Evolutionary conservation across 2,113 vertebrate genomes (phyloP).

Genomic region (Neogobius melanostomus): DNA sequence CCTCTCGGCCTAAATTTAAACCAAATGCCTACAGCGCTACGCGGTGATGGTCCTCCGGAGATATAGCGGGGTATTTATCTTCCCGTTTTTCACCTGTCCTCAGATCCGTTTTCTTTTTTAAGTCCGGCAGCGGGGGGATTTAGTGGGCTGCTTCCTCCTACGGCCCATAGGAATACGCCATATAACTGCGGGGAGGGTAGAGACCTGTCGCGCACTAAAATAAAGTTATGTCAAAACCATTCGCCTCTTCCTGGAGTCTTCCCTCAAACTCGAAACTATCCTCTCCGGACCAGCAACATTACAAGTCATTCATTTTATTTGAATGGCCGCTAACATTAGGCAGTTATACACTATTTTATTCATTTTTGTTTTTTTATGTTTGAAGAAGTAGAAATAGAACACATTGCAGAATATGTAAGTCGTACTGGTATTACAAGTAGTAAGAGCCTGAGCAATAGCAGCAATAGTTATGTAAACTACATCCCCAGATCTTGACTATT

Average conservation of each 20-base stretch:
- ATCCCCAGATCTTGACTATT: no score
- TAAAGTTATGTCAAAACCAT: slow-evolving; percentile 99
- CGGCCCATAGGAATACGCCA: slow-evolving; percentile 85
- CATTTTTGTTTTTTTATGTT: not conserved
- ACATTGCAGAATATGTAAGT: not conserved
- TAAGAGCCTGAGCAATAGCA: no score
- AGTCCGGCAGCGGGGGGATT: slow-evolving; percentile 86
- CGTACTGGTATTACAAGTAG: no score
- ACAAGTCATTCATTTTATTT: slow-evolving; percentile 92
- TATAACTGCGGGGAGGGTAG: slow-evolving; percentile 91
- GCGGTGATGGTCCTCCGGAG: slow-evolving; percentile 57
- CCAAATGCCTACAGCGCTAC: slow-evolving; percentile 52
- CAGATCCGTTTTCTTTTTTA: slow-evolving; percentile 89
- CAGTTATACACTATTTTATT: not conserved
- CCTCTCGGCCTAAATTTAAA: slow-evolving; percentile 70
- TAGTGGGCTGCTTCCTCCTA: slow-evolving; percentile 88
- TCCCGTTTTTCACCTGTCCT: slow-evolving; percentile 92
- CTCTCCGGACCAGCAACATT: slow-evolving; percentile 90
- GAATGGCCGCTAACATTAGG: slow-evolving; percentile 93
- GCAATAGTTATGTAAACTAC: no score
- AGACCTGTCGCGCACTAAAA: slow-evolving; percentile 88
- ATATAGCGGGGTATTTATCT: slow-evolving; percentile 73
- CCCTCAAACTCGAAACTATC: slow-evolving; percentile 84
- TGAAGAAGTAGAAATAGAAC: not conserved
- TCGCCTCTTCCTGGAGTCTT: slow-evolving; percentile 89